Base-by-base conservation (phyloP, 2,797 vertebrate genomes). In the Poeciliopsis gracilis region DNA sequence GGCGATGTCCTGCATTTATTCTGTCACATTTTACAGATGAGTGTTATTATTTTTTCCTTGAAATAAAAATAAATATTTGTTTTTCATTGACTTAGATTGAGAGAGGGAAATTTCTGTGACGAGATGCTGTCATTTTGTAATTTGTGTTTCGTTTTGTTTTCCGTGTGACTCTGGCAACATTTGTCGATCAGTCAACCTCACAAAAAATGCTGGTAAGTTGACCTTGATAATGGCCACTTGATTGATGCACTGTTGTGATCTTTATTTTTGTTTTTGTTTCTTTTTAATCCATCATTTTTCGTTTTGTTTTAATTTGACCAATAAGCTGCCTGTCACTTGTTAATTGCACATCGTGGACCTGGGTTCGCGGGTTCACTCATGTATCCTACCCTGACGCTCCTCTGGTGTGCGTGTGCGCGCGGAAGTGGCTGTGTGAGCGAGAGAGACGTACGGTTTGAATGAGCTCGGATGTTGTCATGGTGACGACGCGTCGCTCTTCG, bases 141-240 rank as follows among this genome's bases (percentile, higher is more conserved):
- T 95, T 95, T 96, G 93, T 95, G 92, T 95, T 95, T 94, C 94
- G 70, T 95, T 95, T 95, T 95, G 93, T 95, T 94, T 95, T 95
- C 94, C 94, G 94, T 95, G 95, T 96, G 93, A 95, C 93, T 96
- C 95, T 96, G 96, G 95, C 93, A 91, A 96, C 95, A 95, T 95
- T 93, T 96, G 93, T 95, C 95, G 93, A 94, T 96, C 95, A 96
- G 96, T 96, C 96, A 92, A 96, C 96, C 91, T 96, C 96, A 89
- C 96, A 96, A 95, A 96, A 96, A 96, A 96, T 96, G 96, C 96
- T 96, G 96, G 96, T 96, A 96, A 96, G 96, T 96, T 90, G 86
- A 93, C 91, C 89, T 95, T 94, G 92, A 94, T 93, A 93, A 94
- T 92, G 90, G 94, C 92, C 93, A 93, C 90, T 93, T 94, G 91